Base-by-base conservation (phyloP, 92 coral and sea anemone species). In the Blastomussa wellsi region DNA sequence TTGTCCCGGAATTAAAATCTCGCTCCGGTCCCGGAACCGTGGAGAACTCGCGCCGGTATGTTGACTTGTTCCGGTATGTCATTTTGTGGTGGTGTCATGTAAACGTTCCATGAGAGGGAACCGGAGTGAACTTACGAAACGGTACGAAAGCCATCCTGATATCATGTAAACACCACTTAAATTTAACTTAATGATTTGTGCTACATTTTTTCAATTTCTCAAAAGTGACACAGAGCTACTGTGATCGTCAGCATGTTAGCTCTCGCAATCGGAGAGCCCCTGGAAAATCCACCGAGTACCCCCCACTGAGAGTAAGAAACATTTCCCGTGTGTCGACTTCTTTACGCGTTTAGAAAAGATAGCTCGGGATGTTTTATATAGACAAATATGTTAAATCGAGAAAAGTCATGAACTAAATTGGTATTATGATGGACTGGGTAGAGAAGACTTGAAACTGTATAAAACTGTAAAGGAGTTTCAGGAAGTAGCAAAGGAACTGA, bases 101-200 rank as follows among this genome's bases (percentile, higher is more conserved):
- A n/a, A n/a, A n/a, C n/a, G n/a, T n/a, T n/a, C n/a, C n/a, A n/a
- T n/a, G n/a, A n/a, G n/a, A n/a, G n/a, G n/a, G n/a, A n/a, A n/a
- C n/a, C n/a, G n/a, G n/a, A n/a, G n/a, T n/a, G n/a, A n/a, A n/a
- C n/a, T n/a, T n/a, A n/a, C n/a, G n/a, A n/a, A n/a, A n/a, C n/a
- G n/a, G n/a, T n/a, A n/a, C n/a, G n/a, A n/a, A n/a, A n/a, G n/a
- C n/a, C n/a, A n/a, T n/a, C n/a, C n/a, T n/a, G n/a, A n/a, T n/a
- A n/a, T n/a, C n/a, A n/a, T n/a, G n/a, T n/a, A n/a, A n/a, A n/a
- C n/a, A n/a, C n/a, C n/a, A n/a, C n/a, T n/a, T n/a, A n/a, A 77
- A 77, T 53, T 55, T 55, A 53, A 9, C 47, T 55, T 26, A n/a
- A 55, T 55, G 81, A 77, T 36, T 24, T 55, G 81, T 3, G 68